phyloP scores from a whole-genome alignment of 2,888 invertebrate species.

The Serrognathus titanus region DNA sequence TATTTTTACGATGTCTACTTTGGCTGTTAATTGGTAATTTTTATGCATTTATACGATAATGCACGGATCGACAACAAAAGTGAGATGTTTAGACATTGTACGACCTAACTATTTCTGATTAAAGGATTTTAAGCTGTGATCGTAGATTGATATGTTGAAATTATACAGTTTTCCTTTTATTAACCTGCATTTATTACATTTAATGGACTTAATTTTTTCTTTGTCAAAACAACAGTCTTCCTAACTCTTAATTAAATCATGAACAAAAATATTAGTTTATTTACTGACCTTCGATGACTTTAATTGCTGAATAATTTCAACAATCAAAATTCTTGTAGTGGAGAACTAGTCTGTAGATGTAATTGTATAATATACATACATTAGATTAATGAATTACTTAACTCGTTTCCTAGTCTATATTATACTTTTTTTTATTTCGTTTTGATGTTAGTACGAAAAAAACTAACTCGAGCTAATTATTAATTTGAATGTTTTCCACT shows the following conservation, averaged over 20 bases:
- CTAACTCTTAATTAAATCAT: too few relatives aligned
- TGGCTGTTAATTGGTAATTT: conserved; percentile 48
- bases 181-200: too few relatives aligned
- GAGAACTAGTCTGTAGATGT: conserved; percentile 17
- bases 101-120: conserved; percentile 40
- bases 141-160: conserved; percentile 28
- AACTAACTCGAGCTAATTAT: neutral
- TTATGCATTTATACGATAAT: conserved; percentile 46
- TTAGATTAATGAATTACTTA: conserved; percentile 9
- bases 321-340: conserved; percentile 12
- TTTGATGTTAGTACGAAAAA: conserved; percentile 12
- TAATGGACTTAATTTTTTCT: too few relatives aligned
- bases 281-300: neutral
- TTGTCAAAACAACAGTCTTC: too few relatives aligned
- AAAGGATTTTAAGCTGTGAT: conserved; percentile 46
- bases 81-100: conserved; percentile 50
- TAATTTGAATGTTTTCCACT: conserved; percentile 7
- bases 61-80: conserved; percentile 52
- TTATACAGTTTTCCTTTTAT: neutral
- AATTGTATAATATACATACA: conserved; percentile 13
- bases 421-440: conserved; percentile 8
- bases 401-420: neutral
- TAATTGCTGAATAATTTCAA: conserved; percentile 5
- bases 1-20: conserved; percentile 40
- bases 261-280: too few relatives aligned